These are phyloP conservation scores for Ictalurus furcatus DNA, from an alignment of 2,113 vertebrate genomes.

Conservation along the genomic window DNA sequence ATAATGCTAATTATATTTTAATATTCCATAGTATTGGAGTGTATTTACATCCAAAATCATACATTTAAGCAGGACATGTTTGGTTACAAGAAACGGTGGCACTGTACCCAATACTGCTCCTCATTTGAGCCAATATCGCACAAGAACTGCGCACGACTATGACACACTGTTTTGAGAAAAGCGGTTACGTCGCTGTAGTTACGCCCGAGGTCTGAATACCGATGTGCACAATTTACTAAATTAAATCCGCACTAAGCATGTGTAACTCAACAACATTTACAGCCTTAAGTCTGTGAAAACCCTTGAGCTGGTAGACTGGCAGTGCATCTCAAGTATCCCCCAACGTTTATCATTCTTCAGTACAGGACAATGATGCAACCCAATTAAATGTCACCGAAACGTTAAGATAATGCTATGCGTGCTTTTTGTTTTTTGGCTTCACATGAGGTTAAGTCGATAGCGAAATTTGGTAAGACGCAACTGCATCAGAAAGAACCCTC, in stretches of 20 bases:
- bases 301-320: not conserved
- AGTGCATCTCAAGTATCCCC: not conserved
- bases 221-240: not conserved
- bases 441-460: constrained; percentile 1
- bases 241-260: not conserved
- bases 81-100: not conserved
- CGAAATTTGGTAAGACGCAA: not conserved
- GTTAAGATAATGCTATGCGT: not conserved
- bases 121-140: not conserved
- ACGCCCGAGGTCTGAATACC: too few species aligned
- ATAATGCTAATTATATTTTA: too few species aligned
- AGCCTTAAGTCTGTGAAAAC: not conserved
- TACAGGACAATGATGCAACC: not conserved
- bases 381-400: not conserved
- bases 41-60: not conserved
- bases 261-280: not conserved
- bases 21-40: not conserved
- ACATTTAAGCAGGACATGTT: not conserved
- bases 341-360: constrained; percentile 11
- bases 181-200: not conserved
- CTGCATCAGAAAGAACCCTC: constrained; percentile 10
- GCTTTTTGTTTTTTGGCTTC: not conserved
- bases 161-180: not conserved
- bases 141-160: not conserved
- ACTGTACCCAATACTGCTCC: not conserved